Evolutionary conservation across 2,888 invertebrate species (phyloP).

Genomic region (Apodemia zela): DNA sequence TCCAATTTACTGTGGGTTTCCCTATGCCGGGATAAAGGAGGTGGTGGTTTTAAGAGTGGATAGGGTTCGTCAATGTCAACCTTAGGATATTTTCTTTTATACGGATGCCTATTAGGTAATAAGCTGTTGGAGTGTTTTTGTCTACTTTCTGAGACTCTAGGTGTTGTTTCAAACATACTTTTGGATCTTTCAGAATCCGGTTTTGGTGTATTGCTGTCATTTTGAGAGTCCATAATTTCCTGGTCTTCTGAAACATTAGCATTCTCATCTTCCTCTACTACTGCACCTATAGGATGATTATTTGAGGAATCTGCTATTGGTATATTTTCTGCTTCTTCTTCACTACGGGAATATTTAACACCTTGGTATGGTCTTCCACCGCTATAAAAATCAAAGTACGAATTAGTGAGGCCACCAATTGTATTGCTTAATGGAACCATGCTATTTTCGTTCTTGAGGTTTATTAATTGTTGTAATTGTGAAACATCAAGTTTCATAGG

Average conservation of each 20-base stretch:
- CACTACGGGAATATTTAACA: conserved; percentile 70
- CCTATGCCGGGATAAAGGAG: conserved; percentile 48
- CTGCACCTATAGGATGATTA: conserved; percentile 71
- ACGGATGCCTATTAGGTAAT: conserved; percentile 45
- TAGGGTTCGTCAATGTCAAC: conserved; percentile 59
- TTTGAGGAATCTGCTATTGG: conserved; percentile 66
- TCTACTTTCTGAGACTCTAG: conserved; percentile 46
- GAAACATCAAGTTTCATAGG: conserved; percentile 61
- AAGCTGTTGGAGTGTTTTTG: conserved; percentile 54
- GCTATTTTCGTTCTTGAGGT: conserved; percentile 57
- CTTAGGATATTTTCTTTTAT: conserved; percentile 59
- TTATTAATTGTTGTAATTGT: conserved; percentile 55
- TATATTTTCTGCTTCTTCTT: conserved; percentile 70
- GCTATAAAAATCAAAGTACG: conserved; percentile 60
- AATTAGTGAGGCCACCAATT: conserved; percentile 46
- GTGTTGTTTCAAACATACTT: conserved; percentile 40
- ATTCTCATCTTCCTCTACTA: conserved; percentile 64
- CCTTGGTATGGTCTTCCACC: conserved; percentile 63
- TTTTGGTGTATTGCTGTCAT: conserved; percentile 42
- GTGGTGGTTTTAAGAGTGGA: conserved; percentile 68
- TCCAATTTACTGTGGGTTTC: conserved; percentile 40
- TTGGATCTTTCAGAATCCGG: conserved; percentile 52
- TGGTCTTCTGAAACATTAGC: conserved; percentile 48
- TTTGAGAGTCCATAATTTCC: conserved; percentile 50
- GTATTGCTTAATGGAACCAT: conserved; percentile 49